A percentile compares a stretch with the other conserved stretches of the same genome.
Conservation (phyloP, 2,888 invertebrate species). For the Drosophila anomelani region DNA sequence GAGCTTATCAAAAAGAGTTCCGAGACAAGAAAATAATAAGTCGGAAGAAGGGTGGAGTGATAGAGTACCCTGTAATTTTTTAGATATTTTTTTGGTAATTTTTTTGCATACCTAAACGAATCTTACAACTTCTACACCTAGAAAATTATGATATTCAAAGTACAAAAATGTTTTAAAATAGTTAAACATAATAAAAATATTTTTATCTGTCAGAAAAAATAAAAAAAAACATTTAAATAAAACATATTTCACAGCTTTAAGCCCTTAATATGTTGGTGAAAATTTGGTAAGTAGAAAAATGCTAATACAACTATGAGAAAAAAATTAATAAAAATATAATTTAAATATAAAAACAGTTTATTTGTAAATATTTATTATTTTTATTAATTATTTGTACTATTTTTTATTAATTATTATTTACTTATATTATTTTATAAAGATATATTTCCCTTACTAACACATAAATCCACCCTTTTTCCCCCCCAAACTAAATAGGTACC, state of each 20-base stretch:
- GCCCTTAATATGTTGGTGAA: not conserved
- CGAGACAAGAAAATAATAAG: slow-evolving; percentile 27
- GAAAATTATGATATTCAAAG: too few relatives aligned
- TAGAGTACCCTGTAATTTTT: not conserved
- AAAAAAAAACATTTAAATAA: not conserved
- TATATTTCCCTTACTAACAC: not conserved
- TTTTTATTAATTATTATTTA: too few relatives aligned
- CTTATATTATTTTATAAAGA: not conserved
- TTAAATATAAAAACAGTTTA: not conserved
- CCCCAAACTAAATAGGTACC: slow-evolving; percentile 5
- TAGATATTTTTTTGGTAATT: too few relatives aligned
- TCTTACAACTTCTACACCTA: too few relatives aligned
- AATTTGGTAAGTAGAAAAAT: not conserved
- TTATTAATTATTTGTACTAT: too few relatives aligned
- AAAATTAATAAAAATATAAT: not conserved
- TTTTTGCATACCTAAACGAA: not conserved
- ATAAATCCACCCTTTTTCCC: not conserved
- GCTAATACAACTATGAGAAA: not conserved
- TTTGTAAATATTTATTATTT: too few relatives aligned
- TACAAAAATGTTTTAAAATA: not conserved
- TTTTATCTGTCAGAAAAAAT: not conserved
- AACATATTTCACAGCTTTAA: not conserved
- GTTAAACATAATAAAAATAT: not conserved
- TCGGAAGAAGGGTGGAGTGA: rapidly evolving
- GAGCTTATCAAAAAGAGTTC: slow-evolving; percentile 36